phyloP scores from a whole-genome alignment of 2,888 invertebrate genomes.

The Priocnemis perturbator region DNA sequence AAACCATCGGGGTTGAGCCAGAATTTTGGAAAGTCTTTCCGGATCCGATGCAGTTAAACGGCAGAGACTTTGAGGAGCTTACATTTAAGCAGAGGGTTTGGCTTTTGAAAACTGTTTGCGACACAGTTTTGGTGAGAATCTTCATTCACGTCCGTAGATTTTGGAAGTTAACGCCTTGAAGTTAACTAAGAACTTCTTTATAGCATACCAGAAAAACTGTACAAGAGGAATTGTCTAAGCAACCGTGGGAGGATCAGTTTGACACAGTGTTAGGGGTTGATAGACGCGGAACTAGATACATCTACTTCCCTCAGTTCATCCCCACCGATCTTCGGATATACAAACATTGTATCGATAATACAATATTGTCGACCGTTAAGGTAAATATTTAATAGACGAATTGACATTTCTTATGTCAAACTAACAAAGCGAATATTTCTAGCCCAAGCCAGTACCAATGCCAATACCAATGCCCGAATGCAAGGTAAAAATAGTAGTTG shows the following conservation, averaged over 20 bases:
- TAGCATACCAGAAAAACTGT: constrained; percentile 77
- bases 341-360: constrained; percentile 72
- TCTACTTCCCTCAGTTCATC: constrained; percentile 78
- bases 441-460: not conserved
- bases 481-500: constrained; percentile 28
- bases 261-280: constrained; percentile 76
- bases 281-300: constrained; percentile 76
- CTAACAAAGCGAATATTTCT: not conserved
- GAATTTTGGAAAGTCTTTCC: constrained; percentile 78
- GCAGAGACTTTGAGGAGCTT: constrained; percentile 77
- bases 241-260: constrained; percentile 74
- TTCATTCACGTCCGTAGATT: not conserved
- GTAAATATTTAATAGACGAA: constrained; percentile 43
- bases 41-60: constrained; percentile 75
- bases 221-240: constrained; percentile 76
- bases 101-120: constrained; percentile 79
- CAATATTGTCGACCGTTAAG: constrained; percentile 63
- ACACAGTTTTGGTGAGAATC: constrained; percentile 69
- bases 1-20: constrained; percentile 77
- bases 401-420: not conserved
- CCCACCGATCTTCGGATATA: constrained; percentile 77
- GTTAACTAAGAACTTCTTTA: no score
- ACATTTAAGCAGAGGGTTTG: constrained; percentile 77
- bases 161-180: no score
- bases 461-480: constrained; percentile 18